These are phyloP conservation scores for Platycnemis pennipes DNA, from an alignment of 2,888 invertebrate genomes.

Conservation along the genomic window DNA sequence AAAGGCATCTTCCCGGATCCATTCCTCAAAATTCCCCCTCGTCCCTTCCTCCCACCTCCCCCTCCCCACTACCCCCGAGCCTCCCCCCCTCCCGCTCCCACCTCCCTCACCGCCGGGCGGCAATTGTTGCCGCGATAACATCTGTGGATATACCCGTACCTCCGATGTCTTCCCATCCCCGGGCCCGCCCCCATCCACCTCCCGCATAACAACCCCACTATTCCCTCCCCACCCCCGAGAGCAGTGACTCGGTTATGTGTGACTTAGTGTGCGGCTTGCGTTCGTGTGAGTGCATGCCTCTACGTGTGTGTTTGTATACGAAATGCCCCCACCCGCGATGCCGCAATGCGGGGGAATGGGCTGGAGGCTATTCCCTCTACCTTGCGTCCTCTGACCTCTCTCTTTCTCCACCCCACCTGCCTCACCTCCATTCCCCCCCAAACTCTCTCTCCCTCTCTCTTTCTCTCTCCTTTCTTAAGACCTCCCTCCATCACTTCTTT, in stretches of 20 bases:
- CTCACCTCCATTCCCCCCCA: neutral
- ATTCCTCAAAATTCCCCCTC: neutral
- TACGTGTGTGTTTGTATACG: constrained; percentile 45
- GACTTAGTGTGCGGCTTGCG: neutral
- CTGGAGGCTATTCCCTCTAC: neutral
- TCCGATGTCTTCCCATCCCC: neutral
- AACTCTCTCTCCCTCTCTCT: neutral
- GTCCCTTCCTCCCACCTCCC: neutral
- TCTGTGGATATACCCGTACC: constrained; percentile 41
- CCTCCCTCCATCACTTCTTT: neutral
- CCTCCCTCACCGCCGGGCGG: constrained; percentile 21
- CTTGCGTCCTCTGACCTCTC: constrained; percentile 1
- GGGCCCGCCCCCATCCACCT: neutral
- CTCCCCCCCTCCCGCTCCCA: neutral
- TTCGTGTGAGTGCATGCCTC: neutral
- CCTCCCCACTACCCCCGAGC: neutral
- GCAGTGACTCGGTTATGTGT: neutral
- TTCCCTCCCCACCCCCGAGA: neutral
- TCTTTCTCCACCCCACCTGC: neutral
- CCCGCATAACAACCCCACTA: neutral
- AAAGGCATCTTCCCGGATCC: neutral
- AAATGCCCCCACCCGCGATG: constrained; percentile 51
- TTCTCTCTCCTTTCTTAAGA: no score
- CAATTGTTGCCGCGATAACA: constrained; percentile 62
- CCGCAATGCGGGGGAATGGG: constrained; percentile 64